Conservation (phyloP, 2,113 vertebrate species). For the Oreotrochilus melanogaster region DNA sequence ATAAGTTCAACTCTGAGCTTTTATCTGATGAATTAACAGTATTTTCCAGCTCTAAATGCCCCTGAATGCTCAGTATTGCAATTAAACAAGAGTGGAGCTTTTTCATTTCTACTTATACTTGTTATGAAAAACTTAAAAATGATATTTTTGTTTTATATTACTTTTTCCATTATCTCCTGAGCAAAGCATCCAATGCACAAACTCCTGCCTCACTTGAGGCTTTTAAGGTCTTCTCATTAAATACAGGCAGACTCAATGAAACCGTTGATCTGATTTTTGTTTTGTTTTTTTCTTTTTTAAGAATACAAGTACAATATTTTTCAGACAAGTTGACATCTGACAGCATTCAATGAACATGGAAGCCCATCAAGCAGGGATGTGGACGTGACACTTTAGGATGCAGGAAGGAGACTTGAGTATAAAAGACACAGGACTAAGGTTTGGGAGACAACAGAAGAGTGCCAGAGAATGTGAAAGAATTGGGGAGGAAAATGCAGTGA, state of each 20-base stretch:
- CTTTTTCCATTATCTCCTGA: neutral
- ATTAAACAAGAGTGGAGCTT: neutral
- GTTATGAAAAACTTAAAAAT: neutral
- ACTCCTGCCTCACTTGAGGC: neutral
- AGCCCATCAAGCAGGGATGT: neutral
- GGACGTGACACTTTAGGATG: neutral
- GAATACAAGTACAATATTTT: neutral
- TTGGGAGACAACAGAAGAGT: neutral
- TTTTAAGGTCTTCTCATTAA: neutral
- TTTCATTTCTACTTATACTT: neutral
- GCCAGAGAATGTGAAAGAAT: neutral
- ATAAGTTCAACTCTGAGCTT: neutral
- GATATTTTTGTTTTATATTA: neutral
- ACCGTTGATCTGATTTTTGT: neutral
- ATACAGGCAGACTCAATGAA: neutral
- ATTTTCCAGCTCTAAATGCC: neutral
- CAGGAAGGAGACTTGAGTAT: neutral
- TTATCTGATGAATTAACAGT: neutral
- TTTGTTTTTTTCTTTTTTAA: neutral
- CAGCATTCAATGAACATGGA: neutral
- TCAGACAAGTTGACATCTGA: neutral
- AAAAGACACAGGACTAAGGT: neutral
- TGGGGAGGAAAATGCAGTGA: neutral
- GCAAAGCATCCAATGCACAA: neutral
- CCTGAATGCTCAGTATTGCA: neutral